Conservation (phyloP, 2,797 vertebrate genomes). For the Bryconaethiops microstoma region DNA sequence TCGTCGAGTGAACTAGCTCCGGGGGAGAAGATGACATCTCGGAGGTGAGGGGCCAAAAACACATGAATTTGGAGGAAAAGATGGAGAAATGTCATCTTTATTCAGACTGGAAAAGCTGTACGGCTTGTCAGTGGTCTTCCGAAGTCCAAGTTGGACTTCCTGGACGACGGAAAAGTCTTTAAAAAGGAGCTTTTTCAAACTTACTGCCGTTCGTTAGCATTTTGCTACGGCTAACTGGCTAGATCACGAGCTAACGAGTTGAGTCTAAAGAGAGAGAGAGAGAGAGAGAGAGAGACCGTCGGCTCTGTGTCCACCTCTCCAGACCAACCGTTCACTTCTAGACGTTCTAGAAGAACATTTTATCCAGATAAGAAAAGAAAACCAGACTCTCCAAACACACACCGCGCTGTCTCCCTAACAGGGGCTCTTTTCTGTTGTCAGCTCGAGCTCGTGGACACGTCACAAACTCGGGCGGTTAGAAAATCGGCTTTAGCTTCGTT, state of each 20-base stretch:
- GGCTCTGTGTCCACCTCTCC: not conserved
- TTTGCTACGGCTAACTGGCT: slow-evolving; percentile 26
- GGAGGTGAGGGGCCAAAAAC: slow-evolving; percentile 74
- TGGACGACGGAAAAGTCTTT: slow-evolving; percentile 17
- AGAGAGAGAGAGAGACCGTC: not conserved
- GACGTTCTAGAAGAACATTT: not conserved
- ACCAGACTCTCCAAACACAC: too few relatives aligned
- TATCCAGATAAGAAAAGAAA: not conserved
- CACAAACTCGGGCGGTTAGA: slow-evolving; percentile 10
- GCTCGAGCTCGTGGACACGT: slow-evolving; percentile 1
- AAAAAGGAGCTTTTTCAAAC: slow-evolving; percentile 5
- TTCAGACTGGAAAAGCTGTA: not conserved
- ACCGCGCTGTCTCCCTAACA: too few relatives aligned
- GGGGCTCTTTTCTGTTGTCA: not conserved
- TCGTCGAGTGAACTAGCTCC: slow-evolving; percentile 62
- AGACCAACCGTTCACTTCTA: too few relatives aligned
- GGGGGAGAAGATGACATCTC: slow-evolving; percentile 82
- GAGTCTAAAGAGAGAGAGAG: not conserved
- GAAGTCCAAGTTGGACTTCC: not conserved
- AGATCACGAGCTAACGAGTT: slow-evolving; percentile 31
- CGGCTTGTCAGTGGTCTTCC: not conserved
- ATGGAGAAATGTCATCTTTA: not conserved
- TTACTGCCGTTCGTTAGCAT: slow-evolving; percentile 3
- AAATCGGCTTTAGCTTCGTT: not conserved
- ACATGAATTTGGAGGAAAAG: not conserved